A percentile compares a stretch with the other conserved stretches of the same genome.
These are phyloP conservation scores for Theocolax elegans DNA, from an alignment of 1,140 invertebrate genomes.

Conservation along the genomic window DNA sequence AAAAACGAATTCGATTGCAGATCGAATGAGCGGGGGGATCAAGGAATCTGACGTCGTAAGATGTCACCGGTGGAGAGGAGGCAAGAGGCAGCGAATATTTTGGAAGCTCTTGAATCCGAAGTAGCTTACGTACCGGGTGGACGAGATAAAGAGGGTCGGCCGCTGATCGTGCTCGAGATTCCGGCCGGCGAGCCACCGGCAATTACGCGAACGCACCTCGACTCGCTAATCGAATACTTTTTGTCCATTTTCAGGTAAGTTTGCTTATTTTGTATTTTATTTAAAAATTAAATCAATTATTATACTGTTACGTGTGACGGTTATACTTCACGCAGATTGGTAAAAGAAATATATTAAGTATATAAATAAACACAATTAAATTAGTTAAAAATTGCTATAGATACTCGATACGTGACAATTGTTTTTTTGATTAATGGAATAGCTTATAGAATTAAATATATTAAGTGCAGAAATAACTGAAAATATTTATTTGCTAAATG, in stretches of 20 bases:
- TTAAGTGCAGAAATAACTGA: too few species aligned
- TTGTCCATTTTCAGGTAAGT: constrained; percentile 62
- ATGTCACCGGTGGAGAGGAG: constrained; percentile 44
- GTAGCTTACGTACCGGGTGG: constrained; percentile 74
- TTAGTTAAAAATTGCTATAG: too few species aligned
- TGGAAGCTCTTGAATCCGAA: constrained; percentile 68
- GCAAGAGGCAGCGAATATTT: constrained; percentile 64
- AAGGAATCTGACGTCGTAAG: background rate
- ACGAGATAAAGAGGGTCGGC: constrained; percentile 73
- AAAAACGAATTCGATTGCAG: too few species aligned
- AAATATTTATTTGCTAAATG: too few species aligned
- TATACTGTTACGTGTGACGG: too few species aligned
- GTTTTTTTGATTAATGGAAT: too few species aligned
- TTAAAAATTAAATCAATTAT: background rate
- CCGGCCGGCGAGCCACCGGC: constrained; percentile 69
- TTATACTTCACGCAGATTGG: too few species aligned
- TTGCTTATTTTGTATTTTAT: background rate
- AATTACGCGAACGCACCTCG: constrained; percentile 67
- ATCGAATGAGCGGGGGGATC: too few species aligned
- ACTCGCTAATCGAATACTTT: constrained; percentile 69
- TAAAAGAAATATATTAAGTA: too few species aligned
- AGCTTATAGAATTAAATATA: too few species aligned
- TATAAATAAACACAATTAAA: too few species aligned
- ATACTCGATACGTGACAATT: too few species aligned
- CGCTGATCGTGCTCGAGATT: constrained; percentile 73